phyloP scores from a whole-genome alignment of 2,797 vertebrate species.

The Acanthurus leucopareius region DNA sequence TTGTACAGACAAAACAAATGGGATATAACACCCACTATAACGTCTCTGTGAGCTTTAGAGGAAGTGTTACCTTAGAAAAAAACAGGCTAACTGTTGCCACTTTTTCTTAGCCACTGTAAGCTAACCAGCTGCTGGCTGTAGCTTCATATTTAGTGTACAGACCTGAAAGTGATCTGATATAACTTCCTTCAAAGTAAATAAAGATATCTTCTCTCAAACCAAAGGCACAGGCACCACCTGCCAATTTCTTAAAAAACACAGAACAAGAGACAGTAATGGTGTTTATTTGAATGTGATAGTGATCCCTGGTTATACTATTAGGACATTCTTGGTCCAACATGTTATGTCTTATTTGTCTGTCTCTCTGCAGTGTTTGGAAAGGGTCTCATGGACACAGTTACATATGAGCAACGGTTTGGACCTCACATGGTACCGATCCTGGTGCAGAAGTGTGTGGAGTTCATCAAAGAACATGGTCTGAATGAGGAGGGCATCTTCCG shows the following conservation, averaged over 20 bases:
- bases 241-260: neutral
- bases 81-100: too few species aligned
- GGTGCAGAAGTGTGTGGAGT: slow-evolving; percentile 94
- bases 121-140: neutral
- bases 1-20: neutral
- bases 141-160: neutral
- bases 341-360: neutral
- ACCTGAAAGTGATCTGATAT: neutral
- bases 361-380: slow-evolving; percentile 90
- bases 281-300: neutral
- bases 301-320: neutral
- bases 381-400: slow-evolving; percentile 89
- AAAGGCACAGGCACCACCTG: too few species aligned
- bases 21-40: neutral
- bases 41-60: neutral
- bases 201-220: too few species aligned
- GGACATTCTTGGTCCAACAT: neutral
- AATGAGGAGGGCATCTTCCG: slow-evolving; percentile 96
- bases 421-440: slow-evolving; percentile 91
- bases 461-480: slow-evolving; percentile 90
- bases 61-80: neutral
- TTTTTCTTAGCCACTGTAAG: slow-evolving; percentile 11
- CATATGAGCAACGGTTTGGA: slow-evolving; percentile 91
- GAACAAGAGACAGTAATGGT: neutral
- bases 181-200: neutral